phyloP scores from a whole-genome alignment of 2,113 vertebrate genomes.

The Apeltes quadracus region DNA sequence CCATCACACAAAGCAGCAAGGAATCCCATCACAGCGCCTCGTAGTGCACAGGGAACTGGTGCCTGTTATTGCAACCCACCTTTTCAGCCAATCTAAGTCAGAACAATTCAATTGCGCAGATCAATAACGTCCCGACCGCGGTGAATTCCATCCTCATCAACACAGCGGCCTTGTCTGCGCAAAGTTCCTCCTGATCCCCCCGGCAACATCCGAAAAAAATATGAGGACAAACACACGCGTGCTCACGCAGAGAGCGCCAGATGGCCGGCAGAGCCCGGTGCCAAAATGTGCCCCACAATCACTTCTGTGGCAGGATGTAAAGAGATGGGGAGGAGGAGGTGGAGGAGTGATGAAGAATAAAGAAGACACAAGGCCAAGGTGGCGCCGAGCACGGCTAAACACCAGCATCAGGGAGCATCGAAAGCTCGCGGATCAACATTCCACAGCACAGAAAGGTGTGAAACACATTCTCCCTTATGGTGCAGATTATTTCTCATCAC shows the following conservation, averaged over 20 bases:
- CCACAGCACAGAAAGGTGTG: not conserved
- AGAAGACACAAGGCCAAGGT: not conserved
- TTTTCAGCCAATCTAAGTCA: not conserved
- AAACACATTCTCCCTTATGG: not conserved
- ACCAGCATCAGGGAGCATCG: not conserved
- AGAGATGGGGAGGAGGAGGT: not conserved
- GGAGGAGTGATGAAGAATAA: not conserved
- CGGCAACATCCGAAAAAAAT: slow-evolving; percentile 50
- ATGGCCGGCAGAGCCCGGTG: slow-evolving; percentile 48
- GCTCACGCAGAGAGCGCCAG: slow-evolving; percentile 53
- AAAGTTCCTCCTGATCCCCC: slow-evolving; percentile 43
- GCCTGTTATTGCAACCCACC: slow-evolving; percentile 1
- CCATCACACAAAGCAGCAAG: not conserved
- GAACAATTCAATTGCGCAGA: not conserved
- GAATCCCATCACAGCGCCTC: not conserved
- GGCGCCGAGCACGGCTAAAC: not conserved
- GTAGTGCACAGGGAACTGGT: not conserved
- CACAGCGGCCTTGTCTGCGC: slow-evolving; percentile 28
- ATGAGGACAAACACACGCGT: slow-evolving; percentile 35
- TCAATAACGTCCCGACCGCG: slow-evolving; percentile 6
- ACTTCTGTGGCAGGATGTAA: slow-evolving; percentile 45
- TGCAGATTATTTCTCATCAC: not conserved
- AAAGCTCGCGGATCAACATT: not conserved
- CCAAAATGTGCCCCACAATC: slow-evolving; percentile 55
- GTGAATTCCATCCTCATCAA: slow-evolving; percentile 18